Conservation (phyloP, 2,797 vertebrate species). For the Tadarida brasiliensis region DNA sequence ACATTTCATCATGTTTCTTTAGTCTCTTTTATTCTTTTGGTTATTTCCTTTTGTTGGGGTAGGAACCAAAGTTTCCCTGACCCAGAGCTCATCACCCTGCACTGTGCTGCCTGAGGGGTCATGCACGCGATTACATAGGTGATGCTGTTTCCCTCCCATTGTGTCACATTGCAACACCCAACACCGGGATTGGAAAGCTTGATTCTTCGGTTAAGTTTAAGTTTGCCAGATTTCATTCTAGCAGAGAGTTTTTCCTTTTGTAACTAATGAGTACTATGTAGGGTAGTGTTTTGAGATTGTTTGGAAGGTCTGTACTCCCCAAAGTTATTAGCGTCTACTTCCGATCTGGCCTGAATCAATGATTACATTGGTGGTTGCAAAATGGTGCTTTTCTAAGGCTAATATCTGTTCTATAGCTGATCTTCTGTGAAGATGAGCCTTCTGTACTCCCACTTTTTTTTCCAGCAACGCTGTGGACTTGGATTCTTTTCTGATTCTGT, state of each 20-base stretch:
- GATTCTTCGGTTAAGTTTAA: slow-evolving; percentile 45
- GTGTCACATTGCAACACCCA: background rate
- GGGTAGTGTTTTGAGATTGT: background rate
- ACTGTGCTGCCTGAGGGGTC: background rate
- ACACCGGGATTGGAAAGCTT: background rate
- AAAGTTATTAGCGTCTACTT: background rate
- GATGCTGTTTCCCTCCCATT: background rate
- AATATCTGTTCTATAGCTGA: background rate
- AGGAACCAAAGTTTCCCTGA: background rate
- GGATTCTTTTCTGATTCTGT: slow-evolving; percentile 19
- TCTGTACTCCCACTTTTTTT: background rate
- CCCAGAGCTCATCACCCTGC: background rate
- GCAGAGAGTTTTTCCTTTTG: background rate
- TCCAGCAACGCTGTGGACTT: background rate
- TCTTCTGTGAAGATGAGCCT: background rate
- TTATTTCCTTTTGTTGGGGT: slow-evolving; percentile 18
- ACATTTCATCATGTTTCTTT: background rate
- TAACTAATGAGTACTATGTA: background rate
- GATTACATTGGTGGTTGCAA: background rate
- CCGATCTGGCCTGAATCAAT: background rate
- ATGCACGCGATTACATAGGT: rapidly evolving
- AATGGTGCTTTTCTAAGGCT: background rate
- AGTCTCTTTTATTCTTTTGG: background rate
- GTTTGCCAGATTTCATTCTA: background rate
- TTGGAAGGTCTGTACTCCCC: background rate